phyloP scores from a whole-genome alignment of 2,113 vertebrate genomes.

The Halichoerus grypus region DNA sequence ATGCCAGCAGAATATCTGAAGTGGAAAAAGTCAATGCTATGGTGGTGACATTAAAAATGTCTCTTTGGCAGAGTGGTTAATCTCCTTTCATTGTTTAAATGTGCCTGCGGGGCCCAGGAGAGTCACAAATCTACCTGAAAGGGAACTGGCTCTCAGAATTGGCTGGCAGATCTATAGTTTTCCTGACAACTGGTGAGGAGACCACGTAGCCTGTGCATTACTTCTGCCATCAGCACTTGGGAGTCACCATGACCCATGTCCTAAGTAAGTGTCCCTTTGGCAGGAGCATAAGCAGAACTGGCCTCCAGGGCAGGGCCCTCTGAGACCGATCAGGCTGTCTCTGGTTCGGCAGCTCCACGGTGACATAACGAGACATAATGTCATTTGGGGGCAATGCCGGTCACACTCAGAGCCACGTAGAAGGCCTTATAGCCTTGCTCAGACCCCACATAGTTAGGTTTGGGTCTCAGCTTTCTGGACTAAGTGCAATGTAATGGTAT shows the following conservation, averaged over 20 bases:
- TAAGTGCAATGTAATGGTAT: background rate
- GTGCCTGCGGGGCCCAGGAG: constrained; percentile 50
- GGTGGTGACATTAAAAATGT: constrained; percentile 38
- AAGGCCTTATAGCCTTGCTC: background rate
- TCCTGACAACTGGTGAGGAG: background rate
- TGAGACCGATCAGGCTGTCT: background rate
- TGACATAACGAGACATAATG: background rate
- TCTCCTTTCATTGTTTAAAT: constrained; percentile 72
- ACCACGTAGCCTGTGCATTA: background rate
- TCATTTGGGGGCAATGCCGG: background rate
- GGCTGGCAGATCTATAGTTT: constrained; percentile 1
- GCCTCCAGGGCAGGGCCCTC: background rate
- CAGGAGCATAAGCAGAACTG: background rate
- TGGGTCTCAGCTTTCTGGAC: constrained; percentile 27
- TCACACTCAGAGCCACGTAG: background rate
- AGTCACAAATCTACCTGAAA: constrained; percentile 69
- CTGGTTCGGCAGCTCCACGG: background rate
- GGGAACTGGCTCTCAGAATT: constrained; percentile 27
- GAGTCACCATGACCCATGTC: background rate
- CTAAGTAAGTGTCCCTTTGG: background rate
- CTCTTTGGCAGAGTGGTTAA: constrained; percentile 56
- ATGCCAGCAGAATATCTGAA: background rate
- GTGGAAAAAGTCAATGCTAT: constrained; percentile 42
- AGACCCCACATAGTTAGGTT: background rate
- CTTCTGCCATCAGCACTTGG: background rate